Conservation (phyloP, 2,797 vertebrate genomes). For the Gymnodraco acuticeps region DNA sequence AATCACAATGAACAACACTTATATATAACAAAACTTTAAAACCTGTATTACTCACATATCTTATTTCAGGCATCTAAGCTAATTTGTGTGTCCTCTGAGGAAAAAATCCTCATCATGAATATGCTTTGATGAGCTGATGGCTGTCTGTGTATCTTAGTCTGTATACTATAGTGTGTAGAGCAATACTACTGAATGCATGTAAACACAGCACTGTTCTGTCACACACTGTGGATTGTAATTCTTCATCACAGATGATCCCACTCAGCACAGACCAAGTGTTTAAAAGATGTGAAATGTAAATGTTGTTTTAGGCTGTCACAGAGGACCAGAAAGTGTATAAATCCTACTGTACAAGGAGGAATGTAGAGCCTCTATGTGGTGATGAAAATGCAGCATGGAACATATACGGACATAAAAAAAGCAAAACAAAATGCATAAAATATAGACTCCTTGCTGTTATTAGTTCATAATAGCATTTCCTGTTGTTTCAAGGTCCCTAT, state of each 20-base stretch:
- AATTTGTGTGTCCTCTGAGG: not conserved
- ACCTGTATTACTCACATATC: too few relatives aligned
- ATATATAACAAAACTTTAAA: too few relatives aligned
- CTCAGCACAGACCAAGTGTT: constrained; percentile 13
- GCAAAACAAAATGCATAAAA: constrained; percentile 34
- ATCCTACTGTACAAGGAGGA: constrained; percentile 31
- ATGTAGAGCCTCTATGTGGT: constrained; percentile 24
- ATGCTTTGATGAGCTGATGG: not conserved
- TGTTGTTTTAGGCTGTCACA: constrained; percentile 41
- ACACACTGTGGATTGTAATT: constrained; percentile 3
- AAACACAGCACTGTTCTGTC: not conserved
- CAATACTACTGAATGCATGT: not conserved
- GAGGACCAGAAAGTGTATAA: constrained; percentile 2
- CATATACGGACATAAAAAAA: constrained; percentile 19
- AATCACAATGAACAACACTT: too few relatives aligned
- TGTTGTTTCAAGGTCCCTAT: constrained; percentile 51
- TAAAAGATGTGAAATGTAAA: constrained; percentile 47
- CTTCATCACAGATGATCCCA: constrained; percentile 6
- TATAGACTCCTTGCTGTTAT: constrained; percentile 33
- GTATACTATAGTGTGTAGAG: too few relatives aligned
- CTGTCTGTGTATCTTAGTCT: not conserved
- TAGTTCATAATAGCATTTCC: constrained; percentile 51
- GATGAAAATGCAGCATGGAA: constrained; percentile 21
- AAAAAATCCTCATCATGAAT: not conserved
- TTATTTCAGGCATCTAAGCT: too few relatives aligned